Conservation (phyloP, 2,888 invertebrate genomes). For the Caenorhabditis becei region DNA sequence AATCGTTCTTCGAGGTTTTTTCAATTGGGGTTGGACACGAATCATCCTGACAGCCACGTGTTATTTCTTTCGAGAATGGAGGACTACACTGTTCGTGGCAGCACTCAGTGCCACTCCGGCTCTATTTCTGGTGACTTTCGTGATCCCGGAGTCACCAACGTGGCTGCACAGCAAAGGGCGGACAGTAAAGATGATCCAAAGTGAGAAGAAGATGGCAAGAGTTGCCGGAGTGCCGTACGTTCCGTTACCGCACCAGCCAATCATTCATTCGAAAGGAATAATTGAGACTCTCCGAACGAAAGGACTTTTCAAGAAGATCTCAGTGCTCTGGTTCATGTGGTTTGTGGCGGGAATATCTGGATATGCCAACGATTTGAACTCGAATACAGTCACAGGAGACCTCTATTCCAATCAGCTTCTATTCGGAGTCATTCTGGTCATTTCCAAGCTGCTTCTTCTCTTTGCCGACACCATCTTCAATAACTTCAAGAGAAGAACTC, state of each 20-base stretch:
- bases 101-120: constrained; percentile 68
- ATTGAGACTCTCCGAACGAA: constrained; percentile 63
- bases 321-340: constrained; percentile 77
- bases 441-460: constrained; percentile 67
- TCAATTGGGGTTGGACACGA: constrained; percentile 76
- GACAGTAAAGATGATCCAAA: constrained; percentile 63
- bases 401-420: constrained; percentile 75
- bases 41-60: constrained; percentile 72
- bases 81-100: constrained; percentile 66
- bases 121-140: constrained; percentile 70
- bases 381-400: constrained; percentile 70
- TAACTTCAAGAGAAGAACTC: constrained; percentile 67
- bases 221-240: constrained; percentile 70
- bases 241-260: constrained; percentile 56
- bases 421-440: constrained; percentile 70
- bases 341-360: constrained; percentile 68
- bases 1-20: constrained; percentile 75
- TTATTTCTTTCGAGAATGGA: constrained; percentile 70
- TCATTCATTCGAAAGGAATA: constrained; percentile 59
- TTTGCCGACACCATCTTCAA: constrained; percentile 67
- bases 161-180: constrained; percentile 72
- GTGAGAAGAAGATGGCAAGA: constrained; percentile 69
- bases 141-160: constrained; percentile 78
- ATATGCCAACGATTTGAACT: constrained; percentile 76
- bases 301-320: constrained; percentile 62